Evolutionary conservation across 2,888 invertebrate genomes (phyloP), one percentile per base, ranked within the genome.

Genomic region (Nemurella pictetii): DNA sequence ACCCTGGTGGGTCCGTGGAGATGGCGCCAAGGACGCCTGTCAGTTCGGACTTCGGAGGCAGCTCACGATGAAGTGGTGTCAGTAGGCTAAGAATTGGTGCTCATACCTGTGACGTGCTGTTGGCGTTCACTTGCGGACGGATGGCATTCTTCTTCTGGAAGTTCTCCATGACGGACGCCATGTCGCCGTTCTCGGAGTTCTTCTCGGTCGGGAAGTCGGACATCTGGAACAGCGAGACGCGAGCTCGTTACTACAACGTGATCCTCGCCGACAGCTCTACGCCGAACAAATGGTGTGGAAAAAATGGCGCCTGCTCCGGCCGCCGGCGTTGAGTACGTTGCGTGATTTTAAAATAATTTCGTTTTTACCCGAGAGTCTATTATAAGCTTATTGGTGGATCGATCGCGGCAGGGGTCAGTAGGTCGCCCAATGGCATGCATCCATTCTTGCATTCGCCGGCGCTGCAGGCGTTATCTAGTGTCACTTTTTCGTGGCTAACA

Each of bases 111-210:
- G 87, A 84, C 4, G 87, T 82, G n/a, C n/a, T n/a, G 25, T 84
- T 77, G 36, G 83, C 78, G 73, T 74, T 83, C 85, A 90, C 90
- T 85, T 84, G 86, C 84, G 84, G 86, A 88, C 88, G 35, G 30
- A 26, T 74, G 25, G 87, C 90, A 89, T 92, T 94, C 90, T 93
- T 93, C 90, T 94, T 95, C 89, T 94, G 94, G 88, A 95, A 92
- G 90, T 94, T 94, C 91, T 95, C 95, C 92, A 95, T 94, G 89
- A 94, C 93, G 89, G 94, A 92, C 87, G 94, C 92, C 91, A 94
- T 91, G 88, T 95, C 94, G 87, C 92, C 90, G 89, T 92, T 92
- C 89, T 91, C 92, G 89, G 89, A 91, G 88, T 92, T 92, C 20
- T 55, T 55, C 91, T 94, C 94, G 89, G 92, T 91, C 86, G 92